Conservation (phyloP, 2,113 vertebrate genomes). For the Oophaga pumilio region DNA sequence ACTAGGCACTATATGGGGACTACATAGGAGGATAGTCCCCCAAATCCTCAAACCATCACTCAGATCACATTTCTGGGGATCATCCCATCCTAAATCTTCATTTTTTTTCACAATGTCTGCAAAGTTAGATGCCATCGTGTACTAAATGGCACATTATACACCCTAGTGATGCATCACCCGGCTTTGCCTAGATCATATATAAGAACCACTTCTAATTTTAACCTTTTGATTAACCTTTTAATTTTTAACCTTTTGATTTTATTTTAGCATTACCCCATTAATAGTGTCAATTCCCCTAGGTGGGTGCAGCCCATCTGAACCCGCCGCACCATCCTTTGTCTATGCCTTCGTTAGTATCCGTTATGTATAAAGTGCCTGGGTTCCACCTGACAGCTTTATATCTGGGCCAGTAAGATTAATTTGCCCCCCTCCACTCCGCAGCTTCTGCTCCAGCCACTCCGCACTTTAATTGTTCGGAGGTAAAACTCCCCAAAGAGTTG, state of each 20-base stretch:
- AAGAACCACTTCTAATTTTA: neutral
- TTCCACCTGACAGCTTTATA: constrained; percentile 20
- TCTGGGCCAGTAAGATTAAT: constrained; percentile 33
- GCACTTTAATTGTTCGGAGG: constrained; percentile 32
- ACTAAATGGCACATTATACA: too few species aligned
- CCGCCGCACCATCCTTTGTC: neutral
- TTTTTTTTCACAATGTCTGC: too few species aligned
- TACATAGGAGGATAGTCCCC: too few species aligned
- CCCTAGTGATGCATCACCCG: too few species aligned
- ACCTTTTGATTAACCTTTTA: neutral
- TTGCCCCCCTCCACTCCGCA: neutral
- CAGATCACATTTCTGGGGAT: too few species aligned
- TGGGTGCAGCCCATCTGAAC: neutral
- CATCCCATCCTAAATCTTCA: too few species aligned
- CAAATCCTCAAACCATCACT: too few species aligned
- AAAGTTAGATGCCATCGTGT: too few species aligned
- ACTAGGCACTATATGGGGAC: too few species aligned
- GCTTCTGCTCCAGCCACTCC: neutral
- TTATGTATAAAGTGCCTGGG: constrained; percentile 9
- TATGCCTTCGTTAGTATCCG: neutral
- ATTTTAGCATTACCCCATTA: neutral
- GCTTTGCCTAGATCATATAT: neutral
- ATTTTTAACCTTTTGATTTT: neutral
- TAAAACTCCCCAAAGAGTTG: constrained; percentile 15
- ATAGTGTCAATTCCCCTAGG: neutral